Conservation (phyloP, 2,797 vertebrate genomes). For the Anguilla anguilla region DNA sequence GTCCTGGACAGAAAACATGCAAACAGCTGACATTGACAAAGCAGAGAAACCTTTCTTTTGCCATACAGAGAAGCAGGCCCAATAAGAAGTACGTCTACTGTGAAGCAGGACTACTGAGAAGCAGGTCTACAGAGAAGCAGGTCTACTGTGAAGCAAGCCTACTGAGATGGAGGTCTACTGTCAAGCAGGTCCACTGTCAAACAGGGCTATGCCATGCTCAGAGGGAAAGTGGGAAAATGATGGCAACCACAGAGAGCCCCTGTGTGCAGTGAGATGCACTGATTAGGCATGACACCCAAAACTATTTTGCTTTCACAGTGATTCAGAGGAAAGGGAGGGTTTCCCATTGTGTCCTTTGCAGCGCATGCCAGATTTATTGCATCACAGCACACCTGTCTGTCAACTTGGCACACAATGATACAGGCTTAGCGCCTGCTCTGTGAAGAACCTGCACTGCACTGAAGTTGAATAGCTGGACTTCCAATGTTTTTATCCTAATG, state of each 20-base stretch:
- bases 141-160: too few relatives aligned
- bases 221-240: not conserved
- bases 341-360: not conserved
- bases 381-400: slow-evolving; percentile 8
- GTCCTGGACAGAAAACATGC: not conserved
- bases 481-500: not conserved
- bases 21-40: not conserved
- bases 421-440: not conserved
- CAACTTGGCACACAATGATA: not conserved
- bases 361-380: not conserved
- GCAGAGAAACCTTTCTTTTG: not conserved
- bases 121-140: not conserved
- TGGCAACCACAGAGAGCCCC: not conserved
- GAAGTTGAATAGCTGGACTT: not conserved
- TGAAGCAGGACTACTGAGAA: too few relatives aligned
- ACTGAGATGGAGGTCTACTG: not conserved
- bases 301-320: not conserved
- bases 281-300: not conserved
- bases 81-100: too few relatives aligned
- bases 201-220: not conserved
- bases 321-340: not conserved
- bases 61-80: not conserved
- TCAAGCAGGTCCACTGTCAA: not conserved
- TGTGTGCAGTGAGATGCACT: not conserved
- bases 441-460: not conserved